Evolutionary conservation across 2,888 invertebrate species (phyloP), one percentile per base, ranked within the genome.

Genomic region (Pristionchus maxplancki): DNA sequence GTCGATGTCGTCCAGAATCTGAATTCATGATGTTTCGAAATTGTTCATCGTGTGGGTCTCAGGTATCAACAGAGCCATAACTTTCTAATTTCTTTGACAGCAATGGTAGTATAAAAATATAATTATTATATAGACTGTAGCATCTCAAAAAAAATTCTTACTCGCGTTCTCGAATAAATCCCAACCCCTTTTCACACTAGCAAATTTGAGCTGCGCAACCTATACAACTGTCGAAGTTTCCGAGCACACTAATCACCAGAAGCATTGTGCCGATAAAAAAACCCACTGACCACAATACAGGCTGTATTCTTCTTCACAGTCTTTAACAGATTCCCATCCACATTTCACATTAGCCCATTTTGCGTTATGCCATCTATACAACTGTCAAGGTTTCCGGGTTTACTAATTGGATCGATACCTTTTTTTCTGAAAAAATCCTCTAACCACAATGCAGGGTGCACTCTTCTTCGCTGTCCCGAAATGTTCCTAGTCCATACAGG

Each of bases 1-100:
- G 96, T 99, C 99, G 89, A 99, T 97, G 96, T 99, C 98, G 95
- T 99, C 99, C 90, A 99, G 97, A 94, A 92, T 90, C 91, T 91
- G 98, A 24, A 44, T 58, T 62, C n/a, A 17, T 88, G 87, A 88
- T 44, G 58, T 67, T 64, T 64, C 31, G n/a, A 64, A 28, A 62
- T n/a, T 62, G n/a, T n/a, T 62, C 8, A 8, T 62, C 28, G 3
- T 62, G 28, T 28, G n/a, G n/a, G 28, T 58, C 24, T 58, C 64
- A 9, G 64, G 28, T 28, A 31, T 13, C 64, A 64, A 31, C 31
- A n/a, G n/a, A n/a, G n/a, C n/a, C n/a, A n/a, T n/a, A n/a, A n/a
- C n/a, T n/a, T n/a, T n/a, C n/a, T n/a, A n/a, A n/a, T n/a, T n/a
- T n/a, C n/a, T n/a, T n/a, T n/a, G n/a, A n/a, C n/a, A n/a, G n/a